Evolutionary conservation across 2,113 vertebrate species (phyloP).

Genomic region (Ariopsis seemanni): DNA sequence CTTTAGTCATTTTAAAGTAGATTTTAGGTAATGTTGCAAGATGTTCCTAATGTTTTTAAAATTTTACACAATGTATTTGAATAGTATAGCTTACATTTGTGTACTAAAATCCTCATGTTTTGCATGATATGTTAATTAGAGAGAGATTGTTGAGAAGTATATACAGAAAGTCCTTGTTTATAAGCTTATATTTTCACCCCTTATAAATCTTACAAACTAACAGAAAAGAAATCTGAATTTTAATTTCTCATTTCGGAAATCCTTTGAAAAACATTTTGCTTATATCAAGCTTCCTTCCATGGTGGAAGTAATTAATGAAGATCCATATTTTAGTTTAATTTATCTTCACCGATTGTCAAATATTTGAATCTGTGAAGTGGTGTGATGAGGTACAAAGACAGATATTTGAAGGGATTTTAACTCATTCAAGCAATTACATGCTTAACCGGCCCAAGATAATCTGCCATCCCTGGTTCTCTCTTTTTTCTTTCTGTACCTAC

Average conservation of each 20-base stretch:
- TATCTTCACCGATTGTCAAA: conserved; percentile 99
- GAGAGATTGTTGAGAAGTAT: not conserved
- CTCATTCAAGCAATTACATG: conserved; percentile 99
- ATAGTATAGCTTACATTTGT: not conserved
- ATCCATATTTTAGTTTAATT: conserved; percentile 78
- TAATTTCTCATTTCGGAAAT: conserved; percentile 78
- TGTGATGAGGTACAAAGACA: conserved; percentile 99
- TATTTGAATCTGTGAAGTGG: conserved; percentile 99
- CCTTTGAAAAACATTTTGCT: conserved; percentile 78
- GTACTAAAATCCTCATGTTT: not conserved
- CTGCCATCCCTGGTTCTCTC: conserved; percentile 86
- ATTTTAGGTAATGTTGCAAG: not conserved
- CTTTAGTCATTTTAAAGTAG: not conserved
- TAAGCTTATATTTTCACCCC: not conserved
- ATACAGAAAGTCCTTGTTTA: not conserved
- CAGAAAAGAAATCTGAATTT: not conserved
- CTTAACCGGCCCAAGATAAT: conserved; percentile 99
- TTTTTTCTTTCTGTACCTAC: conserved; percentile 56
- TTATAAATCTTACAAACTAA: not conserved
- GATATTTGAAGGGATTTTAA: conserved; percentile 99
- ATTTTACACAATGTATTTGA: not conserved
- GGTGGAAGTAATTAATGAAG: conserved; percentile 90
- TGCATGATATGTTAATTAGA: not conserved
- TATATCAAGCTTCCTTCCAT: conserved; percentile 76
- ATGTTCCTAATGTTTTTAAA: not conserved